Percentiles rank a stretch among this genome's conserved stretches.
Evolutionary conservation across 2,888 invertebrate genomes (phyloP).

Genomic region (Hemaris fuciformis): DNA sequence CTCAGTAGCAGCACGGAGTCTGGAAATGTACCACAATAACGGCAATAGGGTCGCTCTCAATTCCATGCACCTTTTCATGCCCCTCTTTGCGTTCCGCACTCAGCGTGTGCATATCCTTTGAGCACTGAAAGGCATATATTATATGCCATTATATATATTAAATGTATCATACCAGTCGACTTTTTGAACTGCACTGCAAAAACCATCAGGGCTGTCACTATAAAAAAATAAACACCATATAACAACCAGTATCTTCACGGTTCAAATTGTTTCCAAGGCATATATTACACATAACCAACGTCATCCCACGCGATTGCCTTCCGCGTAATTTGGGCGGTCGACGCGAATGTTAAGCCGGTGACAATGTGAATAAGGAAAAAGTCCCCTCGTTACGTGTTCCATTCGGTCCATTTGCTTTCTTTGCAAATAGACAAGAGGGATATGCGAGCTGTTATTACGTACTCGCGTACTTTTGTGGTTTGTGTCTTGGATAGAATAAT

Average conservation of each 20-base stretch:
- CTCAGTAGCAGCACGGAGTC: too few relatives aligned
- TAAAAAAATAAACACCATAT: neutral
- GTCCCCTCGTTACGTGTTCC: constrained; percentile 7
- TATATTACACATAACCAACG: neutral
- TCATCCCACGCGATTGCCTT: neutral
- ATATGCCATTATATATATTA: too few relatives aligned
- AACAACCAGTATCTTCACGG: neutral
- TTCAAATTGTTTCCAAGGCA: neutral
- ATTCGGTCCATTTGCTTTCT: constrained; percentile 13
- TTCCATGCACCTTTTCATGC: too few relatives aligned
- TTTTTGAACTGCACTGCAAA: too few relatives aligned
- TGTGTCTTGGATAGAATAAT: too few relatives aligned
- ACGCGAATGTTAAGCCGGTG: constrained; percentile 10
- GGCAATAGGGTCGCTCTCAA: too few relatives aligned
- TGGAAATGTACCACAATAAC: too few relatives aligned
- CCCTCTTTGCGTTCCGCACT: too few relatives aligned
- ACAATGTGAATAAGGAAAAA: constrained; percentile 16
- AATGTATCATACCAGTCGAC: too few relatives aligned
- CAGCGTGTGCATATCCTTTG: too few relatives aligned
- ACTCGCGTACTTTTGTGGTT: neutral
- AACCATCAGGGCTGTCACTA: neutral
- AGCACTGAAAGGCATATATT: too few relatives aligned
- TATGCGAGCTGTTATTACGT: neutral
- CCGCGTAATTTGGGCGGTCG: constrained; percentile 10
- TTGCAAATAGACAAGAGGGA: neutral